A percentile compares a stretch with the other conserved stretches of the same genome.
phyloP scores from a whole-genome alignment of 2,113 vertebrate species.

The Scophthalmus maximus region DNA sequence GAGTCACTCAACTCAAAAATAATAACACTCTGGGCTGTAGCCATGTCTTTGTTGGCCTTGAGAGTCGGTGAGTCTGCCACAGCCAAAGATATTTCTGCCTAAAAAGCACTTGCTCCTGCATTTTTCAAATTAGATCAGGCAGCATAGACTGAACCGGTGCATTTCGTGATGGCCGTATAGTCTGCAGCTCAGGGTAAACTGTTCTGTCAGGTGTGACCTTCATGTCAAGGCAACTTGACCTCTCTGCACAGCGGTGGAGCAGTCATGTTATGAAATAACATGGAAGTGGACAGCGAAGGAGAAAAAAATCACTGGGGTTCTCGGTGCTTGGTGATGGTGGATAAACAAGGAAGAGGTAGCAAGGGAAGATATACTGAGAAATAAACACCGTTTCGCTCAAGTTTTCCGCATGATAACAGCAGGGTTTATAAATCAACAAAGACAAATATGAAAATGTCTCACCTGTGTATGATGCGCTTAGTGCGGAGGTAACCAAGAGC shows the following conservation, averaged over 20 bases:
- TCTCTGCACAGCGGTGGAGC: constrained; percentile 21
- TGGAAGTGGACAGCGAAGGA: constrained; percentile 43
- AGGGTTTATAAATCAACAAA: no score
- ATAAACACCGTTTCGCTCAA: no score
- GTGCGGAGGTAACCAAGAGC: constrained; percentile 93
- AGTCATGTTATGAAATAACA: constrained; percentile 46
- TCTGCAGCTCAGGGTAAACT: constrained; percentile 54
- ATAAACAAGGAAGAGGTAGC: constrained; percentile 21
- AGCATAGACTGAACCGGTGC: constrained; percentile 28
- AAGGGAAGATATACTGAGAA: background rate
- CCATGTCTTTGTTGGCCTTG: constrained; percentile 50
- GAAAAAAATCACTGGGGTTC: constrained; percentile 20
- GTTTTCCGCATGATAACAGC: no score
- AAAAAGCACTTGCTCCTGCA: constrained; percentile 67
- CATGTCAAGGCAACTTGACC: constrained; percentile 53
- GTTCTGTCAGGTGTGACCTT: constrained; percentile 60
- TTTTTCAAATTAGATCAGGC: constrained; percentile 59
- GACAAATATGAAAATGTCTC: constrained; percentile 33
- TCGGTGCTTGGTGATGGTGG: background rate
- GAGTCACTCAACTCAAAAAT: constrained; percentile 55
- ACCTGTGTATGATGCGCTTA: constrained; percentile 96
- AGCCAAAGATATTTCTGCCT: constrained; percentile 52
- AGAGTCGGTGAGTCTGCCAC: constrained; percentile 15
- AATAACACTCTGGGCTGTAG: constrained; percentile 55
- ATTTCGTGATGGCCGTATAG: constrained; percentile 35